Evolutionary conservation across 2,888 invertebrate genomes (phyloP).

Genomic region (Phytoseiulus persimilis): DNA sequence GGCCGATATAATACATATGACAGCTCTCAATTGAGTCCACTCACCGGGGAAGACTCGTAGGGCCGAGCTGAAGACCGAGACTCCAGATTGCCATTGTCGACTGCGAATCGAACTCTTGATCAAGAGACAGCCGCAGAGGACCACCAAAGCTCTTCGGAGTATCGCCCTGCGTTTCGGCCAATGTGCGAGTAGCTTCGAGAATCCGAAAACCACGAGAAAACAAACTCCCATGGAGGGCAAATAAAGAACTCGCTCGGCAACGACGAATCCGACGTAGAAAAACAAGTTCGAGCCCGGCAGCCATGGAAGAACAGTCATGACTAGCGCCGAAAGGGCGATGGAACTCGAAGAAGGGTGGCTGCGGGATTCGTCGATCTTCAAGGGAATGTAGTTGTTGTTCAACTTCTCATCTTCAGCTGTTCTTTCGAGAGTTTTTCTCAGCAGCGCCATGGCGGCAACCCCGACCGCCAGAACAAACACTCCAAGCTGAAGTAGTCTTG

Average conservation of each 20-base stretch:
- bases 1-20: slow-evolving; percentile 8
- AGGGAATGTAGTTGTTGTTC: slow-evolving; percentile 14
- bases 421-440: neutral
- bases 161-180: neutral
- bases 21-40: neutral
- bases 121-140: neutral
- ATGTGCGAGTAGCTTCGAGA: neutral
- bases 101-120: slow-evolving; percentile 11
- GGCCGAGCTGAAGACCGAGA: neutral
- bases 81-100: slow-evolving; percentile 18
- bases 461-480: neutral
- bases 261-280: slow-evolving; percentile 28
- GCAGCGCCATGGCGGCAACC: neutral
- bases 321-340: neutral
- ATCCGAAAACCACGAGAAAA: slow-evolving; percentile 14
- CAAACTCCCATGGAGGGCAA: slow-evolving; percentile 24
- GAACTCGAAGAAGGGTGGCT: neutral
- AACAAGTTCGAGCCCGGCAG: neutral
- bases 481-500: neutral
- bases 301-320: slow-evolving; percentile 6
- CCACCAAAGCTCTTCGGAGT: slow-evolving; percentile 14
- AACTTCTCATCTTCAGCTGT: neutral
- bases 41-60: neutral
- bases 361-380: neutral
- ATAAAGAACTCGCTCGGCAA: slow-evolving; percentile 23